These are phyloP conservation scores for Lepidochitona cinerea DNA, from an alignment of 2,888 invertebrate species.

Conservation along the genomic window DNA sequence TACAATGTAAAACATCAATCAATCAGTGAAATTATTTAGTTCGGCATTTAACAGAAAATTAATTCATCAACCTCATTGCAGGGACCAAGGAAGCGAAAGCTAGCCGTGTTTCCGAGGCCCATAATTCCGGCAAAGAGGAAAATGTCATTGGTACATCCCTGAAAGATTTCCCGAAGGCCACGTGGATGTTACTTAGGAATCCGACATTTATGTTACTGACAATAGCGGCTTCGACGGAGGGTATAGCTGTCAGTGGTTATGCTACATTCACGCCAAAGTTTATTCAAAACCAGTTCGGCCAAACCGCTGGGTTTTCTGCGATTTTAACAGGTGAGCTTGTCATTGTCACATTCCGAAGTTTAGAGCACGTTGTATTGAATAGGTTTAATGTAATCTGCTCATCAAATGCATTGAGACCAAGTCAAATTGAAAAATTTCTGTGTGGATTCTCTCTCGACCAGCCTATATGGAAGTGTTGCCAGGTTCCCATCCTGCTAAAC, in stretches of 20 bases:
- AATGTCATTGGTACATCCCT: neutral
- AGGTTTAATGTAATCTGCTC: too few species aligned
- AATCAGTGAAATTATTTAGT: too few species aligned
- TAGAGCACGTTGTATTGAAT: too few species aligned
- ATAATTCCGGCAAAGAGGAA: constrained; percentile 33
- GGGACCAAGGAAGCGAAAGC: constrained; percentile 43
- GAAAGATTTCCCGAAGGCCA: constrained; percentile 46
- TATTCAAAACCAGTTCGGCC: constrained; percentile 81
- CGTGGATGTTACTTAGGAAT: constrained; percentile 29
- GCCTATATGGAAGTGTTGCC: too few species aligned
- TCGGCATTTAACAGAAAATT: too few species aligned
- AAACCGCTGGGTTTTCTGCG: constrained; percentile 79
- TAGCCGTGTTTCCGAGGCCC: constrained; percentile 48
- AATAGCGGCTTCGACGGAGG: constrained; percentile 77
- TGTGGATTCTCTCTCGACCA: too few species aligned
- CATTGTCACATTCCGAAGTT: too few species aligned
- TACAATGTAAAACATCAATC: too few species aligned
- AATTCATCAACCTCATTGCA: constrained; percentile 18
- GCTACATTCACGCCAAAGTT: constrained; percentile 83
- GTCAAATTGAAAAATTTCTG: too few species aligned
- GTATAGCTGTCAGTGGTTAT: constrained; percentile 75
- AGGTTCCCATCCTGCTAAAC: too few species aligned
- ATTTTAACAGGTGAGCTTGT: constrained; percentile 77
- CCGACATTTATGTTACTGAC: constrained; percentile 77
- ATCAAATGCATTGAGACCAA: too few species aligned